Percentiles rank a stretch among this genome's conserved stretches.
phyloP scores from a whole-genome alignment of 2,113 vertebrate species.

The Anarrhichthys ocellatus region DNA sequence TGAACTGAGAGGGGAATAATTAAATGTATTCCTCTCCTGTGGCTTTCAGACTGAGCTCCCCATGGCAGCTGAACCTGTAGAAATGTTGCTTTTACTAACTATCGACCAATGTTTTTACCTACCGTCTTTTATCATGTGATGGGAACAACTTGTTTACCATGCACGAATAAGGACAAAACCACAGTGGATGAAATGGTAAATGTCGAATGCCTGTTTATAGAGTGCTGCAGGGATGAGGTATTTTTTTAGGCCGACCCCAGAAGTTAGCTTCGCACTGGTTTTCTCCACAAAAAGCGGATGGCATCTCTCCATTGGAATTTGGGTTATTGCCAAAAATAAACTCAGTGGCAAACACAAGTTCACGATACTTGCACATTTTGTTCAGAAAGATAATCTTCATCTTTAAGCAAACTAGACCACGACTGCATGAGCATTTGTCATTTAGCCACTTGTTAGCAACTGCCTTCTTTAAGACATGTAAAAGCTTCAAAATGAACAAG shows the following conservation, averaged over 20 bases:
- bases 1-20: conserved; percentile 57
- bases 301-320: background rate
- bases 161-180: background rate
- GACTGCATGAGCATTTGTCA: background rate
- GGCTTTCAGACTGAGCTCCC: conserved; percentile 23
- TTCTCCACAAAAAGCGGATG: background rate
- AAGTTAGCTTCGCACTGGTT: background rate
- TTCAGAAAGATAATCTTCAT: background rate
- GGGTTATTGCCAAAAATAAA: background rate
- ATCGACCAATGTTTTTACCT: background rate
- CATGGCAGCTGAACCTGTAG: conserved; percentile 21
- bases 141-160: background rate
- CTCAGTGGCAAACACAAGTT: background rate
- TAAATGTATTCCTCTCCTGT: conserved; percentile 60
- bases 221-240: background rate
- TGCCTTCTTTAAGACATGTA: background rate
- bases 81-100: conserved; percentile 14
- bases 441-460: background rate
- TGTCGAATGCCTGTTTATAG: background rate
- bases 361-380: background rate
- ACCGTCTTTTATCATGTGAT: background rate
- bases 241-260: background rate
- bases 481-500: background rate
- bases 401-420: background rate
- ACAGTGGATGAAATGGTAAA: background rate